Conservation (phyloP, 2,797 vertebrate genomes). For the Borostomias antarcticus region DNA sequence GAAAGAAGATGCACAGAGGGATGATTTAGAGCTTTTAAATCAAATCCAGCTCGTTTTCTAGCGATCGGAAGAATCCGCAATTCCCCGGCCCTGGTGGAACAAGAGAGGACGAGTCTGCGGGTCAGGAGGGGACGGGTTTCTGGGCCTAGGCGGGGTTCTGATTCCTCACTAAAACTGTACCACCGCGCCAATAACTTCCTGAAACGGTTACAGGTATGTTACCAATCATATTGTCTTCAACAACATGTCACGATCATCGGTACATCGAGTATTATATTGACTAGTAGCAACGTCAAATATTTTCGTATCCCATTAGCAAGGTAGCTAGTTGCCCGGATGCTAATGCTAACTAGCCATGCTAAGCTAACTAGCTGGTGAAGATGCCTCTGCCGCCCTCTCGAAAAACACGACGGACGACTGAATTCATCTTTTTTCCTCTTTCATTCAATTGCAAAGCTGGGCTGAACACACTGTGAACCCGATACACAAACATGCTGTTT, state of each 20-base stretch:
- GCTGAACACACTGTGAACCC: background rate
- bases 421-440: background rate
- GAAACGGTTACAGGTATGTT: constrained; percentile 42
- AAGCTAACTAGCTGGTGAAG: constrained; percentile 39
- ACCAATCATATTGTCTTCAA: background rate
- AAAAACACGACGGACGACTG: background rate
- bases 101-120: constrained; percentile 48
- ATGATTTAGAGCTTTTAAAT: background rate
- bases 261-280: background rate
- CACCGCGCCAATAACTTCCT: background rate
- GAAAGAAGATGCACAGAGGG: constrained; percentile 5
- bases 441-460: background rate
- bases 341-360: constrained; percentile 35
- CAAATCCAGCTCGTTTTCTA: constrained; percentile 22
- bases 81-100: constrained; percentile 37
- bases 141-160: constrained; percentile 17
- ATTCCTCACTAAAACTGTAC: background rate
- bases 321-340: background rate
- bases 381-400: no score
- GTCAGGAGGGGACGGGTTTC: constrained; percentile 37
- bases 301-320: background rate
- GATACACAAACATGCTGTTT: background rate
- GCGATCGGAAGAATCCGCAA: constrained; percentile 10
- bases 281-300: background rate
- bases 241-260: background rate